A percentile compares a stretch with the other conserved stretches of the same genome.
Conservation (phyloP, 2,113 vertebrate genomes). For the Aplodontia rufa region DNA sequence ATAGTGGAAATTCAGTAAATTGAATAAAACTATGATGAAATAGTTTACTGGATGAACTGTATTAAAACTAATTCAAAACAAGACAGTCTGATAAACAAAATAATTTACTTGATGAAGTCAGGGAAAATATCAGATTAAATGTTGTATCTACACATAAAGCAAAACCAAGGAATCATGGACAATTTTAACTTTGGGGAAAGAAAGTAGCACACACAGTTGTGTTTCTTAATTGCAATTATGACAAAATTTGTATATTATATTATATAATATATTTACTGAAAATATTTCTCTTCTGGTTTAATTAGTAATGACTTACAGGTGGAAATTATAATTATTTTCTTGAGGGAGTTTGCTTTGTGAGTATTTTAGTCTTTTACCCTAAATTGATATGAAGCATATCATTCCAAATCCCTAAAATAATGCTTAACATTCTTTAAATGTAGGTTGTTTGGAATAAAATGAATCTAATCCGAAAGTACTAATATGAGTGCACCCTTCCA, state of each 20-base stretch:
- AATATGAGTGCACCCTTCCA: neutral
- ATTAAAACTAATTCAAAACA: conserved; percentile 6
- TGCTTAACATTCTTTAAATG: neutral
- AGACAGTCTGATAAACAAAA: conserved; percentile 13
- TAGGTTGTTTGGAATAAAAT: neutral
- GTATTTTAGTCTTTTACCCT: neutral
- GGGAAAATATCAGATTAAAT: neutral
- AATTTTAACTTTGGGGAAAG: neutral
- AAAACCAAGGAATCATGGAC: neutral
- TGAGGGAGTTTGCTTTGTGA: neutral
- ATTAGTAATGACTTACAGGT: conserved; percentile 40
- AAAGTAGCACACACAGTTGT: neutral
- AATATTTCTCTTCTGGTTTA: conserved; percentile 8
- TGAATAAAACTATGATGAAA: neutral
- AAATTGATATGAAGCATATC: neutral
- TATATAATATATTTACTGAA: neutral
- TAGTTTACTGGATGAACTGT: neutral
- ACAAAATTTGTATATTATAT: neutral
- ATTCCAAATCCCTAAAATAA: neutral
- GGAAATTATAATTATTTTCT: neutral
- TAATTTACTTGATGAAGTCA: conserved; percentile 4
- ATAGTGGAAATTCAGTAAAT: neutral
- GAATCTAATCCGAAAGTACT: neutral
- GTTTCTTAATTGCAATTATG: neutral
- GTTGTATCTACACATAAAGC: neutral